Evolutionary conservation across 2,888 invertebrate species (phyloP).

Genomic region (Therioaphis trifolii): DNA sequence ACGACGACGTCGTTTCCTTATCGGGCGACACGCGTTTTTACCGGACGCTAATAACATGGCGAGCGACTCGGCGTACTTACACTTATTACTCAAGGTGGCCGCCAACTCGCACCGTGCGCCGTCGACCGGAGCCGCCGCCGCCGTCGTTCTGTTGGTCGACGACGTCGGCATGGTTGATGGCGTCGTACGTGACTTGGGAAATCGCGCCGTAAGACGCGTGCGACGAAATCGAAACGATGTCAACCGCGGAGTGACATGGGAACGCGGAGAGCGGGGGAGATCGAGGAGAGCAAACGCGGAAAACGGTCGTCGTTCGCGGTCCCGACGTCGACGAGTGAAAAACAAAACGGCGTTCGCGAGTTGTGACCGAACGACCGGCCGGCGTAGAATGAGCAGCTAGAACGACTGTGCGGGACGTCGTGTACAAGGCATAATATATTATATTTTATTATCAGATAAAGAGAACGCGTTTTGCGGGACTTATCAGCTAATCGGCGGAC

Average conservation of each 20-base stretch:
- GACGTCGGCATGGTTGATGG: no score
- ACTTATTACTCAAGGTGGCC: background rate
- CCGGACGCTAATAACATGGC: no score
- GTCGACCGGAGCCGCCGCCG: background rate
- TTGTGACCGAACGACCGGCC: background rate
- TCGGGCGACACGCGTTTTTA: no score
- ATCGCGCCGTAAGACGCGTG: background rate
- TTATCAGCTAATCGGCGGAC: background rate
- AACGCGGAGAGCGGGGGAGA: no score
- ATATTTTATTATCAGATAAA: slow-evolving; percentile 28
- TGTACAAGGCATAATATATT: background rate
- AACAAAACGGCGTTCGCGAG: background rate
- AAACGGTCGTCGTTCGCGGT: background rate
- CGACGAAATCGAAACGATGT: background rate
- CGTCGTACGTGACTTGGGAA: no score
- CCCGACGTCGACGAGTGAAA: no score
- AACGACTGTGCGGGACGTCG: background rate
- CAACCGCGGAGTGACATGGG: background rate
- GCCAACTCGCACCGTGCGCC: background rate
- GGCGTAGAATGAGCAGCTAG: background rate
- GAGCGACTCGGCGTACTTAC: background rate
- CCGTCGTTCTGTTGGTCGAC: background rate
- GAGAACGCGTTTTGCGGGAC: slow-evolving; percentile 26
- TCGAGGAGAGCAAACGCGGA: no score
- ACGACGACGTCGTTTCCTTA: no score